A percentile compares a stretch with the other conserved stretches of the same genome.
Evolutionary conservation across 2,888 invertebrate genomes (phyloP).

Genomic region (Cheilosia grossa): DNA sequence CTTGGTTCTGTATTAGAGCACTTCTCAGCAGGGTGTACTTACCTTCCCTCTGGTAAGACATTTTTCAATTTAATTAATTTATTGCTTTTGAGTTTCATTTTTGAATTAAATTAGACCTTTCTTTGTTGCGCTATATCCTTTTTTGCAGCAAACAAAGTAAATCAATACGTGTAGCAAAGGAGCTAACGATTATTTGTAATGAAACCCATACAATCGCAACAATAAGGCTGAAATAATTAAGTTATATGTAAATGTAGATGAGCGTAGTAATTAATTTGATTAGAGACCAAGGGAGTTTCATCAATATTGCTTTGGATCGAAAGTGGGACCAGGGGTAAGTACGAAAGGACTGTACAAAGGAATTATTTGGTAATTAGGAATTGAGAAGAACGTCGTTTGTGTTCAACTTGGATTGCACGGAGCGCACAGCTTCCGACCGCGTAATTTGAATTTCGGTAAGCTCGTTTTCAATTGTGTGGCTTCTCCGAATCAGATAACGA

Average conservation of each 20-base stretch:
- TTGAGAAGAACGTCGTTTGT: neutral
- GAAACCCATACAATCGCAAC: slow-evolving; percentile 11
- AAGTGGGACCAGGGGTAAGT: neutral
- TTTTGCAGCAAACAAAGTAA: neutral
- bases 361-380: slow-evolving; percentile 36
- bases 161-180: neutral
- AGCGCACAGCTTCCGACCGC: neutral
- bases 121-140: slow-evolving; percentile 4
- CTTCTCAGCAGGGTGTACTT: slow-evolving; percentile 23
- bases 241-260: neutral
- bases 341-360: neutral
- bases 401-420: neutral
- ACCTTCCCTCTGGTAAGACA: slow-evolving; percentile 12
- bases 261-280: slow-evolving; percentile 39
- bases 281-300: slow-evolving; percentile 32
- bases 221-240: slow-evolving; percentile 20
- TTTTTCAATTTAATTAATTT: slow-evolving; percentile 65
- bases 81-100: slow-evolving; percentile 47
- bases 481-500: slow-evolving; percentile 15
- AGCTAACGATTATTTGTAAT: slow-evolving; percentile 14
- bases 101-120: slow-evolving; percentile 32
- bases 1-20: slow-evolving; percentile 19
- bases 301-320: neutral
- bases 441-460: slow-evolving; percentile 18
- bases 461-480: slow-evolving; percentile 12